Conservation (phyloP, 1,140 invertebrate genomes). For the Condylostylus longicornis region DNA sequence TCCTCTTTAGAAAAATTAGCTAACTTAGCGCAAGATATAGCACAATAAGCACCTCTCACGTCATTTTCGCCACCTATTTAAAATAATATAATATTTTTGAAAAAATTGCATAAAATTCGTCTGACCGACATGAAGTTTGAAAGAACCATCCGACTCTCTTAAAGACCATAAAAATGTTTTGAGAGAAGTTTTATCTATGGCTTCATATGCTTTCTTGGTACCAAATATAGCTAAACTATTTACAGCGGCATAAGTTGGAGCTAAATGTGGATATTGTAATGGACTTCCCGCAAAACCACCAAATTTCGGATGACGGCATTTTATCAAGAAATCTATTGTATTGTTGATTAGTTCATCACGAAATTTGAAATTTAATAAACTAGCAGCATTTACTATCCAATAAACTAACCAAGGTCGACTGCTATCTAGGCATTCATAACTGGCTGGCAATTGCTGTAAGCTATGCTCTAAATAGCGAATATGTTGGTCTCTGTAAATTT, state of each 20-base stretch:
- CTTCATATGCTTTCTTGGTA: slow-evolving; percentile 67
- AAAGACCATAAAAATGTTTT: slow-evolving; percentile 64
- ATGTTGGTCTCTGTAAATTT: slow-evolving; percentile 49
- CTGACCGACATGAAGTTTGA: slow-evolving; percentile 76
- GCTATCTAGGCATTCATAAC: slow-evolving; percentile 76
- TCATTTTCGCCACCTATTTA: slow-evolving; percentile 96
- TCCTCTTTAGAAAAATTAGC: slow-evolving; percentile 54
- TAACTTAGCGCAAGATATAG: slow-evolving; percentile 71
- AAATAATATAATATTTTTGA: too few species aligned
- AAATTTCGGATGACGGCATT: slow-evolving; percentile 61
- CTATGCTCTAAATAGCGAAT: slow-evolving; percentile 52
- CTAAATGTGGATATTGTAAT: slow-evolving; percentile 79
- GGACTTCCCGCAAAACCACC: slow-evolving; percentile 94
- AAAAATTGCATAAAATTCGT: too few species aligned
- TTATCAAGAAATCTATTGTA: slow-evolving; percentile 50
- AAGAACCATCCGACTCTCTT: slow-evolving; percentile 72
- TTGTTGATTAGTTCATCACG: slow-evolving; percentile 46
- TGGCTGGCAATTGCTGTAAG: slow-evolving; percentile 45
- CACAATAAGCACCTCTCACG: slow-evolving; percentile 91
- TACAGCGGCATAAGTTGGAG: slow-evolving; percentile 92
- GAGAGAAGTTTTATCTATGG: slow-evolving; percentile 66
- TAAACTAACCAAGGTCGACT: slow-evolving; percentile 90
- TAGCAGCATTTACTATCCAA: slow-evolving; percentile 86
- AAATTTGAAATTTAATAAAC: slow-evolving; percentile 59
- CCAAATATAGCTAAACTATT: slow-evolving; percentile 82